Base-by-base conservation (phyloP, 2,888 invertebrate genomes). In the Lasioglossum leucozonium region DNA sequence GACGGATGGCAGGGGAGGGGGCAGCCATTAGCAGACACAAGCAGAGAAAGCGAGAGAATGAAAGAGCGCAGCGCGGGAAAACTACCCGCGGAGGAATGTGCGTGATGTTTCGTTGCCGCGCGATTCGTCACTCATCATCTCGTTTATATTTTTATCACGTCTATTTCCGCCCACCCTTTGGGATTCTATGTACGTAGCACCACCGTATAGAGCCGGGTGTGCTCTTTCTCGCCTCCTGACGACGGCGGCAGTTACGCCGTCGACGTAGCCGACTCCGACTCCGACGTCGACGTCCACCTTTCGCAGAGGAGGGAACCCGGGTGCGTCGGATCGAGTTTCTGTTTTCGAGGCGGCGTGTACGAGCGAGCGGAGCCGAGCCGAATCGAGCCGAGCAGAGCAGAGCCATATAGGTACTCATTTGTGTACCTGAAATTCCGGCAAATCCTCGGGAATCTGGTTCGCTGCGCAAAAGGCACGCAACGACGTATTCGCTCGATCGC, bases 401-500 rank as follows among this genome's bases (percentile, higher is more conserved):
- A n/a, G n/a, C 37, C 74, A 51, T 83, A 83, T 83, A 67, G 81
- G 75, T 73, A 72, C 82, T 89, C 87, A 91, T 89, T 91, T 89
- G 84, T 88, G 82, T 89, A 86, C 71, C 87, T 86, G 88, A 88
- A 90, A 90, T 86, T 88, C 88, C 84, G 71, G 79, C 84, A 91
- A 90, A 90, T 90, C 90, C 90, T 90, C 86, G 79, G 84, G 91
- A 90, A 90, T 90, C 90, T 90, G 88, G 86, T 79, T 82, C 84
- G 88, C 75, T 84, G 84, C 76, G 88, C 89, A 90, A 90, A 90
- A 90, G 91, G 90, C 90, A 90, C 90, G 90, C 90, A 90, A 88
- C 90, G 89, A 90, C 89, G 90, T 91, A 91, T 91, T 91, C 91
- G 90, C 90, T 89, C 89, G 89, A 89, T 90, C 92, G 90, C 89